Evolutionary conservation across 2,113 vertebrate genomes (phyloP), one percentile per base, ranked within the genome.

Genomic region (Physeter macrocephalus): DNA sequence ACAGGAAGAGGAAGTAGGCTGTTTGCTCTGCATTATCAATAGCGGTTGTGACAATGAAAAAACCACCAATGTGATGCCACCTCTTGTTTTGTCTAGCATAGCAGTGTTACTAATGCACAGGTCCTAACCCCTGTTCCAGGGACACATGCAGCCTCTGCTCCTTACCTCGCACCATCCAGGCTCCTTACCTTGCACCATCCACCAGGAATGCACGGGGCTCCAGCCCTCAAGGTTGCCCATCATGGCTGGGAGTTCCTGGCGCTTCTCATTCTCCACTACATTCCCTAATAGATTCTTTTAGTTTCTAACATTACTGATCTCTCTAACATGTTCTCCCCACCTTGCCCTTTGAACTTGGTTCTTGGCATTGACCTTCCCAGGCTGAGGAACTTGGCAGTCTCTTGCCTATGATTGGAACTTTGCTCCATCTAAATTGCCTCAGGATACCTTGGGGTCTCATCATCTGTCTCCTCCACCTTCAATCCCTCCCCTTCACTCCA

Each of bases 151-250:
- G 43, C 14, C 59, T 41, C 36, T 23, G 17, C 1, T 61, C 8
- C 64, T 18, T 3, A 8, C 23, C 20, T 39, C 2, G 36, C 20
- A 27, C 10, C 80, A n/a, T 27, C 21, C 4, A 3, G 39, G 46
- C 27, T 61, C 8, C 64, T 18, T 3, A 8, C 23, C 20, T 39
- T 3, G 36, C 20, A 27, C 10, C 80, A 39, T 18, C 69, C 15
- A 1, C 54, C 85, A 69, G 2, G 41, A 57, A 34, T 0, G 1
- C 75, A 7, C 0, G 0, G n/a, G 29, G 3, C 64, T 39, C 27
- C 36, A 64, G 10, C 52, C 39, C 52, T 67, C 12, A 18, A 36
- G 29, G 2, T 3, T 34, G 31, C 25, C 12, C 27, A 0, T 5
- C 2, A 0, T 4, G 2, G 11, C 6, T 20, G 2, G 69, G 31